Evolutionary conservation across 2,797 vertebrate species (phyloP).

Genomic region (Rallus crepitans): DNA sequence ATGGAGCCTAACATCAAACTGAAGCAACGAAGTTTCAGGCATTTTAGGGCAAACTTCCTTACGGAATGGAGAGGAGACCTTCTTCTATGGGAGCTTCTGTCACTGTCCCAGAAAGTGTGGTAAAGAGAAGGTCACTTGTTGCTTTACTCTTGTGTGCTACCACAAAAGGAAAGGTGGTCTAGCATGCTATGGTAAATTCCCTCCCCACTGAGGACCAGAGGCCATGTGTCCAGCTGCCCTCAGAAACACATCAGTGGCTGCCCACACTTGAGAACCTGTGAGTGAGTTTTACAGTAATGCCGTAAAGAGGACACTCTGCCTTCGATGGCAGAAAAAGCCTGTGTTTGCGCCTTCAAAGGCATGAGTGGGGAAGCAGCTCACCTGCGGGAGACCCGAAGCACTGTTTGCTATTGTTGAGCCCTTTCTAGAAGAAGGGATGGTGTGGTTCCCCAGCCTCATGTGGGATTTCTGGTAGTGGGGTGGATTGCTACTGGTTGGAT

Average conservation of each 20-base stretch:
- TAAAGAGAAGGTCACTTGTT: not conserved
- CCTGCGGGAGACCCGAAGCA: not conserved
- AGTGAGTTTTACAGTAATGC: rapidly evolving
- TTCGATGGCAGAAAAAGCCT: not conserved
- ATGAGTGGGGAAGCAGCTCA: not conserved
- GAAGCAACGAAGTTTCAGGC: not conserved
- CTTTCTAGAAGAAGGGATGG: not conserved
- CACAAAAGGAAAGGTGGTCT: not conserved
- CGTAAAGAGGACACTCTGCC: not conserved
- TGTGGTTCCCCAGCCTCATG: not conserved
- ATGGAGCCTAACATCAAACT: not conserved
- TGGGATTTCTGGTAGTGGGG: not conserved
- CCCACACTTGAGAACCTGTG: not conserved
- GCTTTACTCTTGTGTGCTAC: not conserved
- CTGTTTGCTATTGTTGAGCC: not conserved
- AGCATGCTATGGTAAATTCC: not conserved
- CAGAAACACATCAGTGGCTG: not conserved
- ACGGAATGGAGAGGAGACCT: not conserved
- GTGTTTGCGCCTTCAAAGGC: not conserved
- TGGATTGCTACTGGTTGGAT: rapidly evolving
- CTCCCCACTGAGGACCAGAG: not conserved
- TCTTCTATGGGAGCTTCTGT: not conserved
- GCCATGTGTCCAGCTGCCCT: not conserved
- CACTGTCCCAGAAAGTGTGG: not conserved
- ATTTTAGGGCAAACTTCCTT: not conserved